Evolutionary conservation across 1,140 invertebrate species (phyloP).

Genomic region (Drosophila baimaii): DNA sequence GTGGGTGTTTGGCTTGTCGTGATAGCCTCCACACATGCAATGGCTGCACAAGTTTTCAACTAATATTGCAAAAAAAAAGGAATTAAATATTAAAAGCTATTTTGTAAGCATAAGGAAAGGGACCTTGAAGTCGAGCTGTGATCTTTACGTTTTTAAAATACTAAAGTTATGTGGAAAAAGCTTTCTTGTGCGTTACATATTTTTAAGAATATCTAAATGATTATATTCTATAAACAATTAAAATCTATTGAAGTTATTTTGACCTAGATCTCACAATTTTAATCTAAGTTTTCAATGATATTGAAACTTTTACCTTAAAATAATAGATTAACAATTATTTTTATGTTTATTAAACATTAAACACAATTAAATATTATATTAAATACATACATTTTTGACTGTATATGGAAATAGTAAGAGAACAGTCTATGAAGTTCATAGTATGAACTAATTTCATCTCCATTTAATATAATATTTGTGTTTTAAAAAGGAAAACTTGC

Average conservation of each 20-base stretch:
- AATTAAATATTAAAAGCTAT: not conserved
- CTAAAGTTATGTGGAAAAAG: too few species aligned
- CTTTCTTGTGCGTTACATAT: too few species aligned
- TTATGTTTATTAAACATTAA: not conserved
- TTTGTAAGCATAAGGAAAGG: conserved; percentile 6
- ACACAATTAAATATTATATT: not conserved
- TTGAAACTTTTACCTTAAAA: too few species aligned
- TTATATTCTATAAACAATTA: not conserved
- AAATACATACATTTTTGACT: not conserved
- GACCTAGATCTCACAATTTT: too few species aligned
- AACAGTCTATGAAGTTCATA: too few species aligned
- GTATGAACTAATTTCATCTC: not conserved
- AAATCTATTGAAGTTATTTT: not conserved
- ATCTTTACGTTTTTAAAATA: not conserved
- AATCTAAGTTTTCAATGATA: too few species aligned
- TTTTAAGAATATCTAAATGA: too few species aligned
- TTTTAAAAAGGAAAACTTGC: not conserved
- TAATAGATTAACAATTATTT: too few species aligned
- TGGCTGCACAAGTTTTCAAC: conserved; percentile 56
- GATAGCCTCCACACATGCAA: conserved; percentile 3
- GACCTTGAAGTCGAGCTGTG: not conserved
- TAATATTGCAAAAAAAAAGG: conserved; percentile 27
- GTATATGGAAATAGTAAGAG: not conserved
- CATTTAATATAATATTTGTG: not conserved
- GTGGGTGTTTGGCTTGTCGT: not conserved